Conservation (phyloP, 2,797 vertebrate species). For the Ibycter americanus region DNA sequence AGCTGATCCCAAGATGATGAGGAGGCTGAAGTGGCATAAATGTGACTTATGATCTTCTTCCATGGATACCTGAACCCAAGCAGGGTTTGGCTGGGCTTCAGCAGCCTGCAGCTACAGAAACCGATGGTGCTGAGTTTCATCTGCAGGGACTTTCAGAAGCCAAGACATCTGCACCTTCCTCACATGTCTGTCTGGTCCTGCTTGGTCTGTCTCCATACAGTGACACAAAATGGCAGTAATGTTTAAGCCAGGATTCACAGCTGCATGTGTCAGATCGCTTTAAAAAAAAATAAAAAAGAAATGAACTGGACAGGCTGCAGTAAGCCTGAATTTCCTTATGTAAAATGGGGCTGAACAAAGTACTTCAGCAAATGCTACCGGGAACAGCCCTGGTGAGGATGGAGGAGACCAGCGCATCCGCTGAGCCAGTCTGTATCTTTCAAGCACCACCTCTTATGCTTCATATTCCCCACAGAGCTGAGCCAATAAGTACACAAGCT, state of each 20-base stretch:
- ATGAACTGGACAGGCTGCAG: neutral
- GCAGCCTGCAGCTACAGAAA: neutral
- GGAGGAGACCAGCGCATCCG: neutral
- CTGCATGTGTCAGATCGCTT: accelerated
- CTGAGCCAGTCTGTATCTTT: neutral
- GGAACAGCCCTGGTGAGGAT: neutral
- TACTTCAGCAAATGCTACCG: accelerated
- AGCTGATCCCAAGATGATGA: neutral
- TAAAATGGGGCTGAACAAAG: accelerated
- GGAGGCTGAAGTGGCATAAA: neutral
- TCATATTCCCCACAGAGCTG: neutral
- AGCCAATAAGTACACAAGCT: neutral
- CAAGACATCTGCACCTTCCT: neutral
- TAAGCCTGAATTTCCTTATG: neutral
- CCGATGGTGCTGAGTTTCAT: accelerated
- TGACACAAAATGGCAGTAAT: accelerated
- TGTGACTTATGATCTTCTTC: neutral
- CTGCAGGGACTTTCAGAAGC: neutral
- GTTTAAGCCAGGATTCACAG: neutral
- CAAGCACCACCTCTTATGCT: neutral
- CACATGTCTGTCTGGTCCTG: neutral
- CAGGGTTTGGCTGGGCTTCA: neutral
- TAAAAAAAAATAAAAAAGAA: neutral
- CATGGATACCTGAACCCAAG: neutral
- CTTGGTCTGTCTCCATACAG: neutral